Evolutionary conservation across 2,113 vertebrate species (phyloP).

Genomic region (Hylia prasina): DNA sequence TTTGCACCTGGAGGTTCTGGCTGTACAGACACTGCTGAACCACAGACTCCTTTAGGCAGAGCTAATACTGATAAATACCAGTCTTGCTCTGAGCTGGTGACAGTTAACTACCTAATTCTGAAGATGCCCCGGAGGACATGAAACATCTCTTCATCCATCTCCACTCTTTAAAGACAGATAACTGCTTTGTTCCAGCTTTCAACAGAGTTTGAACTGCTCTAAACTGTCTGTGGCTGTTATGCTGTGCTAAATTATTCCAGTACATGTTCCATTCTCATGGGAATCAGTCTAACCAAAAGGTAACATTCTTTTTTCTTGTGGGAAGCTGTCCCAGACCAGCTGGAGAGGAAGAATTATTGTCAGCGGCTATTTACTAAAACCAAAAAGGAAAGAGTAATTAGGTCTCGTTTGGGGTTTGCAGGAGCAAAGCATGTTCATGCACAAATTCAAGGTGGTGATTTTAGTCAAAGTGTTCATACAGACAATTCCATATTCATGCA

Average conservation of each 20-base stretch:
- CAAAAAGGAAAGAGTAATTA: not conserved
- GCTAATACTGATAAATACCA: not conserved
- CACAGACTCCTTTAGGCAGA: not conserved
- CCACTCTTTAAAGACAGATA: not conserved
- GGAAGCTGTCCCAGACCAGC: not conserved
- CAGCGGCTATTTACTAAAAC: not conserved
- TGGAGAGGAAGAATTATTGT: not conserved
- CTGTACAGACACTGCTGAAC: not conserved
- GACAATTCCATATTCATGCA: not conserved
- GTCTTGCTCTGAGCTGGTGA: not conserved
- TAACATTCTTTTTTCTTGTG: not conserved
- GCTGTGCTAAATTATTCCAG: not conserved
- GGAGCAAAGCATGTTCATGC: not conserved
- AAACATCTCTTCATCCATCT: not conserved
- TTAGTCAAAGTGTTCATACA: not conserved
- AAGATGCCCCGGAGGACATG: not conserved
- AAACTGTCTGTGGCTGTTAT: not conserved
- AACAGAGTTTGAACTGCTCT: not conserved
- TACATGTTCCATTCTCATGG: not conserved
- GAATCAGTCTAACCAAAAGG: not conserved
- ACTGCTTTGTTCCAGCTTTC: not conserved
- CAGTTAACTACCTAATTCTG: not conserved
- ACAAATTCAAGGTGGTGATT: not conserved
- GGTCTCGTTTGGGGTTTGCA: not conserved
- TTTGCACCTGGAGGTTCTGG: not conserved